Evolutionary conservation across 92 coral and sea anemone genomes (phyloP).

Genomic region (Parazoanthus swiftii): DNA sequence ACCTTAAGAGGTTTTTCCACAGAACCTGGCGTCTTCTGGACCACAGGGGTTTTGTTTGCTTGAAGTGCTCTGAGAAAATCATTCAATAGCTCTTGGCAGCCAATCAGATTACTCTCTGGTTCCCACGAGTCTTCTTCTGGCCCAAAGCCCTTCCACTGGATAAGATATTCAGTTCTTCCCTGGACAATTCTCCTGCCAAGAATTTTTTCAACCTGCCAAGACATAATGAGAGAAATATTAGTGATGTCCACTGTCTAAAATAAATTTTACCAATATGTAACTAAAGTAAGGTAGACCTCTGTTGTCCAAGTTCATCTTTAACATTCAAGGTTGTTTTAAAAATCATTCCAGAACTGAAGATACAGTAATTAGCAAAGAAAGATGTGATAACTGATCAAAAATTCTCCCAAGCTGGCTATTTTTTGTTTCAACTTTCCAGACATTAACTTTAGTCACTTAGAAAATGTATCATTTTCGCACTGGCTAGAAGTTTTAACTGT

Average conservation of each 20-base stretch:
- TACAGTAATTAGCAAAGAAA: no score
- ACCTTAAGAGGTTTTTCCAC: slow-evolving; percentile 27
- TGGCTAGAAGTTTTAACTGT: no score
- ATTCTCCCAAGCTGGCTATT: no score
- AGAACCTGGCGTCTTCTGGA: background rate
- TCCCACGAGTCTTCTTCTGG: slow-evolving; percentile 44
- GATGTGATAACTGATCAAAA: no score
- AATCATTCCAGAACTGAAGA: no score
- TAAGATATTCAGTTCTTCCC: slow-evolving; percentile 1
- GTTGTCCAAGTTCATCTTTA: no score
- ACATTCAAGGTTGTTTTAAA: no score
- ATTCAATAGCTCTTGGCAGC: slow-evolving; percentile 11
- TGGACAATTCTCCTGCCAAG: background rate
- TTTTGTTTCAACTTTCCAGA: no score
- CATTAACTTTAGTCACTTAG: no score
- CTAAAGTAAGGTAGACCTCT: background rate
- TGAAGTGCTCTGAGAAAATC: background rate
- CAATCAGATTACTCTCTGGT: slow-evolving; percentile 28
- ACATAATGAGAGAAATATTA: background rate
- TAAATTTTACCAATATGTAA: no score
- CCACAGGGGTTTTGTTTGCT: background rate
- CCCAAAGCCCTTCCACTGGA: slow-evolving; percentile 33
- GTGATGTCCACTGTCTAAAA: background rate
- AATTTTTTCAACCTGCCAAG: slow-evolving; percentile 31
- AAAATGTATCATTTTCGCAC: no score